Base-by-base conservation (phyloP, 1,140 invertebrate species). In the Brachionus rubens region DNA sequence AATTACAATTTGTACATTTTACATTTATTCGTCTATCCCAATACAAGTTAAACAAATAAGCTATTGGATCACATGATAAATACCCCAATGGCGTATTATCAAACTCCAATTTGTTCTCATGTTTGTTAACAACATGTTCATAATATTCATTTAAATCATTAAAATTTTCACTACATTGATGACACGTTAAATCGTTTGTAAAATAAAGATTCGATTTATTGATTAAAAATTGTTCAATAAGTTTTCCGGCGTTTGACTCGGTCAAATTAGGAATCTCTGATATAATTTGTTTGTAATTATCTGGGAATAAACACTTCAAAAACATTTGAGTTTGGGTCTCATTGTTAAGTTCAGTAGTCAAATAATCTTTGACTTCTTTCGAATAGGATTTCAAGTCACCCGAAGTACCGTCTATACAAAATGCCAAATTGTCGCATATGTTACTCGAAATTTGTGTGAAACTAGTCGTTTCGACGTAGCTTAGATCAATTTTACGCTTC, bases 321-420 rank as follows among this genome's bases (percentile, higher is more conserved):
- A 50, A 12, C 68, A 72, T 72, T 72, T 72, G 68, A 3, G 30
- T 12, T 36, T 72, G 68, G 1, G 10, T 72, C 24, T 72, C 68
- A 26, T 72, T 54, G 24, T 21, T 41, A 7, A 72, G 10, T 14
- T 72, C 43, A 12, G 68, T 50, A 41, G 21, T 72, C 1, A 72
- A 30, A 26, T 72, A 72, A 52, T 72, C 68, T 41, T 72, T 67
- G 19, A 77, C 46, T 36, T 67, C 59, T 47, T 43, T 30, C 3
- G 47, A 54, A 10, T 75, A 68, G 2, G 79, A 62, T 28, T 75
- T 75, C 14, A 80, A 33, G 26, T 76, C 80, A 78, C 86, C 84
- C 7, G 88, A 77, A 77, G 88, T 89, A 1, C 89, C 89, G 79
- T 90, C 89, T 7, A 90, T 81, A 80, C 88, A 87, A 79, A 89